These are phyloP conservation scores for Sipha flava DNA, from an alignment of 1,140 invertebrate genomes.

Conservation along the genomic window DNA sequence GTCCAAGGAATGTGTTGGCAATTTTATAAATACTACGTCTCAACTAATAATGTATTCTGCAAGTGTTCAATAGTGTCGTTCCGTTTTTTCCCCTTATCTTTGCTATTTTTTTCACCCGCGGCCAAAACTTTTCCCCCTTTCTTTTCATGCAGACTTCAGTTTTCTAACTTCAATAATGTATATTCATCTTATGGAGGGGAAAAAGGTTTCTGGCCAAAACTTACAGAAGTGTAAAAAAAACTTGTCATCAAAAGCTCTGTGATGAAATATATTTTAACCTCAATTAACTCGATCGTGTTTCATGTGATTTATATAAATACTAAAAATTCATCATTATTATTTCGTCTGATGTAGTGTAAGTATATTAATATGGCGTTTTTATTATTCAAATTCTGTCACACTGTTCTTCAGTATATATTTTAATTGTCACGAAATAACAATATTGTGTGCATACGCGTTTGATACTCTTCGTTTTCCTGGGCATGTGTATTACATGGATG, in stretches of 20 bases:
- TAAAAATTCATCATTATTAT: background rate
- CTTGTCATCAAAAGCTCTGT: background rate
- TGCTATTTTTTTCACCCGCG: background rate
- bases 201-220: background rate
- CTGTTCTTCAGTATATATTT: background rate
- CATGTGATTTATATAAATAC: background rate
- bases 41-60: constrained; percentile 30
- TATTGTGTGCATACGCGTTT: background rate
- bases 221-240: background rate
- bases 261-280: background rate
- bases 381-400: background rate
- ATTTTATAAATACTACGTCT: constrained; percentile 27
- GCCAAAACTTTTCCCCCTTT: constrained; percentile 6
- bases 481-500: no score
- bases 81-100: constrained; percentile 20
- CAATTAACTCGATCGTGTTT: background rate
- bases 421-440: background rate
- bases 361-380: background rate
- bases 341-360: background rate
- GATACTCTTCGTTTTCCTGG: no score
- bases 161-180: constrained; percentile 11
- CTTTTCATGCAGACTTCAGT: constrained; percentile 6
- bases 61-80: constrained; percentile 29
- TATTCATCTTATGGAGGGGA: background rate
- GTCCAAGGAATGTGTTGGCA: constrained; percentile 10